Percentiles rank a stretch among this genome's conserved stretches.
These are phyloP conservation scores for Penaeus chinensis DNA, from an alignment of 1,140 invertebrate species.

Conservation along the genomic window DNA sequence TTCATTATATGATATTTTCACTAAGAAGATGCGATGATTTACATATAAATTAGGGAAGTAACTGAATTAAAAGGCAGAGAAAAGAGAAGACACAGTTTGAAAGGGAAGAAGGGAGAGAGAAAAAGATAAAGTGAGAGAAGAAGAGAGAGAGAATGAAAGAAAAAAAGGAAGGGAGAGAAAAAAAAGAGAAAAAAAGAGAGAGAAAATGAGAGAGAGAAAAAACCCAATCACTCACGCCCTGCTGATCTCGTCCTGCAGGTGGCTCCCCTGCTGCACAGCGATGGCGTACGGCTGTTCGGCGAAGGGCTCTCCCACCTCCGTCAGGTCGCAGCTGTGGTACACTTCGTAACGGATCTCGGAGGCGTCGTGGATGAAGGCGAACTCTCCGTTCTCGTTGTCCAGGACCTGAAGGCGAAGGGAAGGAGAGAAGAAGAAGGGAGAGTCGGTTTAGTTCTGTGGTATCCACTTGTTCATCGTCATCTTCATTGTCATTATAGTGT, in stretches of 20 bases:
- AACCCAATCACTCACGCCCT: constrained; percentile 71
- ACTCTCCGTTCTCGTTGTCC: constrained; percentile 82
- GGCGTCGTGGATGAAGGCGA: constrained; percentile 90
- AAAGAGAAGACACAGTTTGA: too few species aligned
- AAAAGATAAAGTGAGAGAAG: too few species aligned
- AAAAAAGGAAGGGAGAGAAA: too few species aligned
- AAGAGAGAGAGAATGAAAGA: too few species aligned
- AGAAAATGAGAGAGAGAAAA: neutral
- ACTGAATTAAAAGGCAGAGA: too few species aligned
- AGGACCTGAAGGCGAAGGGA: constrained; percentile 72
- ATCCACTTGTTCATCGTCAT: too few species aligned
- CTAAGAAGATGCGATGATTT: too few species aligned
- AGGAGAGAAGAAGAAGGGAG: neutral
- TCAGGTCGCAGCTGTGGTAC: constrained; percentile 84
- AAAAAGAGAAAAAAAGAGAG: neutral
- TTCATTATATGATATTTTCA: too few species aligned
- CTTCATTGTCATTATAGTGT: too few species aligned
- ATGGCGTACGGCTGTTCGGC: constrained; percentile 89
- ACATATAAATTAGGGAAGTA: too few species aligned
- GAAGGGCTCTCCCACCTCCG: constrained; percentile 87
- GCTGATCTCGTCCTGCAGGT: constrained; percentile 83
- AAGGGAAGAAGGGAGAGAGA: too few species aligned
- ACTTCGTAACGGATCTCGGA: constrained; percentile 82
- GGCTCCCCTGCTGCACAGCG: constrained; percentile 87
- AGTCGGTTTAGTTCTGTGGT: too few species aligned